A percentile compares a stretch with the other conserved stretches of the same genome.
Evolutionary conservation across 2,113 vertebrate genomes (phyloP).

Genomic region (Lichenostomus cassidix): DNA sequence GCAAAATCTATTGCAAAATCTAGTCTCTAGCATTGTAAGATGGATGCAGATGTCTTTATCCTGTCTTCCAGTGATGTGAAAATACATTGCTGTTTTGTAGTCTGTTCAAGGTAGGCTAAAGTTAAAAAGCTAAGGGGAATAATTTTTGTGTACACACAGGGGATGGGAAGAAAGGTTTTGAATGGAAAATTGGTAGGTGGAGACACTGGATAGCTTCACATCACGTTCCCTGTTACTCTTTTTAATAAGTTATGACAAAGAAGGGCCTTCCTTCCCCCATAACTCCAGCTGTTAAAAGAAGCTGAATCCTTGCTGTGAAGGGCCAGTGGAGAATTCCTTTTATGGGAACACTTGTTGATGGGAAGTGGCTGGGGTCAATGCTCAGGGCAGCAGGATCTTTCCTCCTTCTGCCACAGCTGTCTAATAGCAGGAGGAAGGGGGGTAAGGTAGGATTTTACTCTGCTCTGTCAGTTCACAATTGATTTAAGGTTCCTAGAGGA

Average conservation of each 20-base stretch:
- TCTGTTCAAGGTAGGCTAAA: not conserved
- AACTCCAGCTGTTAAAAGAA: not conserved
- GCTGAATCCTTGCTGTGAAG: not conserved
- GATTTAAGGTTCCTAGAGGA: conserved; percentile 41
- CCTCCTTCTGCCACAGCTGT: not conserved
- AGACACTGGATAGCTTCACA: not conserved
- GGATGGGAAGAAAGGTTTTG: not conserved
- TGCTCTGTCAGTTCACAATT: not conserved
- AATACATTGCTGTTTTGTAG: not conserved
- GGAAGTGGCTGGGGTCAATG: not conserved
- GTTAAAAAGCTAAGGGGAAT: not conserved
- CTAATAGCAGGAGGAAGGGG: not conserved
- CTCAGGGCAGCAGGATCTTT: not conserved
- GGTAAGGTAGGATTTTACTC: not conserved
- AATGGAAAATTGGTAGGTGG: not conserved
- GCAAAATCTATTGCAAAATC: not conserved
- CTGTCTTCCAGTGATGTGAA: not conserved
- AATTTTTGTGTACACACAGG: not conserved
- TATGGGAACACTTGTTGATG: not conserved
- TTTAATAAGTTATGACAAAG: not conserved
- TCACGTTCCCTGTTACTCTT: not conserved
- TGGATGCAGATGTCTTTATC: not conserved
- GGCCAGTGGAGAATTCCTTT: conserved; percentile 7
- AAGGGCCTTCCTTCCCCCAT: not conserved
- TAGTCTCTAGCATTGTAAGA: not conserved